A percentile compares a stretch with the other conserved stretches of the same genome.
phyloP scores from a whole-genome alignment of 2,113 vertebrate genomes.

The Corydoras maculifer region DNA sequence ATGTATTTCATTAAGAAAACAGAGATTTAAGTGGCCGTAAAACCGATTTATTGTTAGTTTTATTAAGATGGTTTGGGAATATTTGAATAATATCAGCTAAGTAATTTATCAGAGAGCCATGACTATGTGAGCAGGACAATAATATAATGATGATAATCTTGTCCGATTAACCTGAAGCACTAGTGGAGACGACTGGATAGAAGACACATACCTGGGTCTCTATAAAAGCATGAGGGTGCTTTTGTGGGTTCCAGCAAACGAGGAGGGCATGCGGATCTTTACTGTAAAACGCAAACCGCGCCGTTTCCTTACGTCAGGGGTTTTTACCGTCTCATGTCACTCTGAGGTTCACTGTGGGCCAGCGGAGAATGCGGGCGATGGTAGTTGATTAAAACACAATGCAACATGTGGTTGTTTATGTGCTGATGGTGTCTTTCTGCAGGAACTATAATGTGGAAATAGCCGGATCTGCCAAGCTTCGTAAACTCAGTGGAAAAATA shows the following conservation, averaged over 20 bases:
- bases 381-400: slow-evolving; percentile 57
- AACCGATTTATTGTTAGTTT: slow-evolving; percentile 56
- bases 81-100: slow-evolving; percentile 42
- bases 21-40: slow-evolving; percentile 55
- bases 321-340: not conserved
- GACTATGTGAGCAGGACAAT: too few species aligned
- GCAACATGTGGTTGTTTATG: slow-evolving; percentile 67
- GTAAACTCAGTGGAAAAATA: slow-evolving; percentile 65
- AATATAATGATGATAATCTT: too few species aligned
- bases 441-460: slow-evolving; percentile 64
- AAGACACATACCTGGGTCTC: slow-evolving; percentile 34
- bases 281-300: too few species aligned
- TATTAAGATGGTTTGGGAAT: slow-evolving; percentile 55
- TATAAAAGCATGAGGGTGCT: slow-evolving; percentile 37
- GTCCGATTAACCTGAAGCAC: too few species aligned
- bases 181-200: not conserved
- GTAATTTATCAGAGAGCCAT: slow-evolving; percentile 20
- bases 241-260: too few species aligned
- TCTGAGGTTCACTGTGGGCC: not conserved
- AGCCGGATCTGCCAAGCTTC: slow-evolving; percentile 58
- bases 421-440: slow-evolving; percentile 54
- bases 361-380: slow-evolving; percentile 43
- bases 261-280: too few species aligned
- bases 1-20: slow-evolving; percentile 60
- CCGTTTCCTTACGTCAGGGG: too few species aligned